Percentiles rank a stretch among this genome's conserved stretches.
Evolutionary conservation across 2,113 vertebrate genomes (phyloP).

Genomic region (Taxidea taxus): DNA sequence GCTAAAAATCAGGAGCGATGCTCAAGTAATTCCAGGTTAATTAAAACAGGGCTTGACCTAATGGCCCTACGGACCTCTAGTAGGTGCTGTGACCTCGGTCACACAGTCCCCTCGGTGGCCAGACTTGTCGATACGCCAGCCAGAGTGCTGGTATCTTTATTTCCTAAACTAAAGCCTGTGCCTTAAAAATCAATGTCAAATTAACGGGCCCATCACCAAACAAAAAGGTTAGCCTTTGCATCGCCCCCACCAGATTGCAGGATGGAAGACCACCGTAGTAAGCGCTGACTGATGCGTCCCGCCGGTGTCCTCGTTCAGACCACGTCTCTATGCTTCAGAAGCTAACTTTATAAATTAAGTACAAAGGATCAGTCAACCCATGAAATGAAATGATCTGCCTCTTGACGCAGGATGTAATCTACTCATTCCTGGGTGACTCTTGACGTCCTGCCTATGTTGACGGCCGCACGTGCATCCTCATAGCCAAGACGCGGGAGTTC

Average conservation of each 20-base stretch:
- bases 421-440: neutral
- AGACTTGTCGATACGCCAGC: neutral
- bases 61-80: neutral
- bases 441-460: fast-evolving
- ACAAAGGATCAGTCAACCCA: neutral
- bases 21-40: slow-evolving; percentile 55
- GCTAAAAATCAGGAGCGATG: slow-evolving; percentile 19
- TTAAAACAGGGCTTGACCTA: slow-evolving; percentile 56
- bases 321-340: neutral
- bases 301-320: neutral
- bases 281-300: fast-evolving
- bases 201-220: neutral
- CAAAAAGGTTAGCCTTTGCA: fast-evolving
- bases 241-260: fast-evolving
- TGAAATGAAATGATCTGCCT: neutral
- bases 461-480: fast-evolving
- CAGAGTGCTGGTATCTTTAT: neutral
- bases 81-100: slow-evolving; percentile 52
- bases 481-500: too few species aligned
- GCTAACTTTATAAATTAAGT: neutral
- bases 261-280: neutral
- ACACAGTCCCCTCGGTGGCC: slow-evolving; percentile 36
- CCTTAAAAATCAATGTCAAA: neutral
- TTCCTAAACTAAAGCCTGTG: neutral
- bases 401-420: neutral